Conservation (phyloP, 2,113 vertebrate genomes). For the Alectura lathami region DNA sequence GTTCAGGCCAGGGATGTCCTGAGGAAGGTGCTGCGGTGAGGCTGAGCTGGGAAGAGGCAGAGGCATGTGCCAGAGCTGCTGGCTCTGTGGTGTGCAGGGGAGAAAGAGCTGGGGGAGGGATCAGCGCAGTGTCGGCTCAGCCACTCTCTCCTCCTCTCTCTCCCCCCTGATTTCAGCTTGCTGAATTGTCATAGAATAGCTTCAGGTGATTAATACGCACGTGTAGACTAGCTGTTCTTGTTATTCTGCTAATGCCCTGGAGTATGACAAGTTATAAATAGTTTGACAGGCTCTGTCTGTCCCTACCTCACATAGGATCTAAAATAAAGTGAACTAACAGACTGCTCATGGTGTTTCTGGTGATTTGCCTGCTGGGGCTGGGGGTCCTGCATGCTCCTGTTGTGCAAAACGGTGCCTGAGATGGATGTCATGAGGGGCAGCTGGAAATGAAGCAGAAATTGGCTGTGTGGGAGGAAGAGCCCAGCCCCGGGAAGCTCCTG, state of each 20-base stretch:
- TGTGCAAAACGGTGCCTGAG: not conserved
- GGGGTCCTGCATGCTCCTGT: not conserved
- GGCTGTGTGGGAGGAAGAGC: too few species aligned
- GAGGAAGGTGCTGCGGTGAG: not conserved
- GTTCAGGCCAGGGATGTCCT: not conserved
- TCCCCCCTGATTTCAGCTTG: not conserved
- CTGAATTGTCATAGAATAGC: not conserved
- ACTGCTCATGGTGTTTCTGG: not conserved
- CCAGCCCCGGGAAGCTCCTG: not conserved
- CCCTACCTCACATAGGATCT: not conserved
- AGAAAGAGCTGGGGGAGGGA: not conserved
- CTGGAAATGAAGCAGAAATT: not conserved
- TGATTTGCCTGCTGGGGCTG: not conserved
- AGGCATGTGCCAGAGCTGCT: not conserved
- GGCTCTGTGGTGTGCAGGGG: not conserved
- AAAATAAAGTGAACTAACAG: not conserved
- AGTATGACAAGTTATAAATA: not conserved
- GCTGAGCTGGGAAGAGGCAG: not conserved
- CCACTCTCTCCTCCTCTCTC: not conserved
- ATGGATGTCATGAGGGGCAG: fast-evolving
- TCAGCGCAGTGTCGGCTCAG: fast-evolving
- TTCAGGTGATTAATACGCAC: not conserved
- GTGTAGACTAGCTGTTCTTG: not conserved
- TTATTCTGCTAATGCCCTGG: not conserved
- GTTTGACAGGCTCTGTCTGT: not conserved